These are phyloP conservation scores for Nixonia krombeini DNA, from an alignment of 1,140 invertebrate species.

Conservation along the genomic window DNA sequence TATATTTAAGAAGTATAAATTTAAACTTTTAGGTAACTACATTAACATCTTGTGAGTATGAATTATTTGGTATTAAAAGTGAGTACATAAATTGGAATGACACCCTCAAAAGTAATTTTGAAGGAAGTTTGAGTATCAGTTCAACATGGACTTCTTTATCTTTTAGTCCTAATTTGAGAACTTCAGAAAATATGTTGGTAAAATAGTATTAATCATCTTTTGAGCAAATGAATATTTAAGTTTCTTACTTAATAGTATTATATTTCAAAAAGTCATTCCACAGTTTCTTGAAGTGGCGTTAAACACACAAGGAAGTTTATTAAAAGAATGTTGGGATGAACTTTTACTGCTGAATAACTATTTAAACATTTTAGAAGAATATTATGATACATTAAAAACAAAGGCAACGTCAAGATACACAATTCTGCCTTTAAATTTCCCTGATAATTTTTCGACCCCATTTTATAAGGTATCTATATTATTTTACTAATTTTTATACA, in stretches of 20 bases:
- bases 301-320: conserved; percentile 41
- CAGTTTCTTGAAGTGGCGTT: conserved; percentile 53
- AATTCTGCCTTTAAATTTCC: conserved; percentile 44
- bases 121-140: conserved; percentile 53
- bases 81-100: conserved; percentile 44
- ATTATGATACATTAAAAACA: conserved; percentile 22
- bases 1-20: not conserved
- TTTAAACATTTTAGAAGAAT: conserved; percentile 52
- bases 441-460: conserved; percentile 46
- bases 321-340: conserved; percentile 56
- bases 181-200: conserved; percentile 55
- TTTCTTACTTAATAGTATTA: conserved; percentile 1
- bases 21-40: not conserved
- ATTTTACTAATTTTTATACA: not conserved
- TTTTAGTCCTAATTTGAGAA: conserved; percentile 46
- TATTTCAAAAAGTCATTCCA: conserved; percentile 1
- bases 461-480: conserved; percentile 45
- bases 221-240: conserved; percentile 9
- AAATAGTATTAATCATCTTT: too few relatives aligned
- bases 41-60: conserved; percentile 37
- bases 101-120: conserved; percentile 42
- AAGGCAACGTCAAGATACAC: conserved; percentile 38
- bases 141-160: conserved; percentile 43
- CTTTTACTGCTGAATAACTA: conserved; percentile 54
- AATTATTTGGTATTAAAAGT: conserved; percentile 56